Evolutionary conservation across 2,888 invertebrate genomes (phyloP).

Genomic region (Bimastos eiseni): DNA sequence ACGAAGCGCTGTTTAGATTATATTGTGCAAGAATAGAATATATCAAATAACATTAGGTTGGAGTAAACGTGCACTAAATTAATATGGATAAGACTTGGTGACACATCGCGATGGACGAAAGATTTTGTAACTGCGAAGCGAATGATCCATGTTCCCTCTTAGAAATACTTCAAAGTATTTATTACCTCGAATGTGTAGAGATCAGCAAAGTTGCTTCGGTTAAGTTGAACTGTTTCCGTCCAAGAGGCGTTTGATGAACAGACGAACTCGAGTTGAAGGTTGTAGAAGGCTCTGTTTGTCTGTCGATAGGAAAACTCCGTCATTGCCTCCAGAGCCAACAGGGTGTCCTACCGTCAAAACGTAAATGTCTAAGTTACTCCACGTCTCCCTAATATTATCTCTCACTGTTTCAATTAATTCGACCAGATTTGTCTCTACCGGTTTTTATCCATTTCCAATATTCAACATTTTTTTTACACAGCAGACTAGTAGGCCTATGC

Average conservation of each 20-base stretch:
- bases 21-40: no score
- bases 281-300: slow-evolving; percentile 57
- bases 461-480: no score
- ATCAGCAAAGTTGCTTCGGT: slow-evolving; percentile 55
- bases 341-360: slow-evolving; percentile 74
- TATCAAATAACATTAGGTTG: no score
- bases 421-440: no score
- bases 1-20: no score
- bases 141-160: neutral
- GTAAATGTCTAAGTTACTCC: neutral
- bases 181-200: slow-evolving; percentile 47
- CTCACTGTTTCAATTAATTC: no score
- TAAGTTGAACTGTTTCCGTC: slow-evolving; percentile 48
- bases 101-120: no score
- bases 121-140: no score
- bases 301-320: slow-evolving; percentile 65
- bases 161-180: neutral
- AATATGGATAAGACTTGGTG: no score
- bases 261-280: slow-evolving; percentile 48
- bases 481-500: no score
- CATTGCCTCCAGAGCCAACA: slow-evolving; percentile 83
- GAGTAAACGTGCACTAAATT: no score
- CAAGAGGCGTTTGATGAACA: slow-evolving; percentile 63
- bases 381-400: neutral
- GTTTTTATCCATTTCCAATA: no score